These are phyloP conservation scores for Asbolus verrucosus DNA, from an alignment of 1,140 invertebrate species.

Conservation along the genomic window DNA sequence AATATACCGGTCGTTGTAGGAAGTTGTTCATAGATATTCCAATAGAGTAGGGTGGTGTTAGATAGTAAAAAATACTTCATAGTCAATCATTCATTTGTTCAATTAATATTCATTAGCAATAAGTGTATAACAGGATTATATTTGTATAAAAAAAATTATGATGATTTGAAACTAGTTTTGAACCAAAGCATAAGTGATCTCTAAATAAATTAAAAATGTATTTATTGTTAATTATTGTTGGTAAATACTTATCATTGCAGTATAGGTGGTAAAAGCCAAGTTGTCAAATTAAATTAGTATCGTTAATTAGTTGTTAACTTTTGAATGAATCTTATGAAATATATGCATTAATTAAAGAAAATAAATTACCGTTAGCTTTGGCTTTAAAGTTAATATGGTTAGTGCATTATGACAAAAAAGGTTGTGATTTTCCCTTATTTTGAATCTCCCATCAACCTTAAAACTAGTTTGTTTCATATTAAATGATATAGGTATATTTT, in stretches of 20 bases:
- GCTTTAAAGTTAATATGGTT: slow-evolving; percentile 46
- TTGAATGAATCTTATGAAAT: slow-evolving; percentile 48
- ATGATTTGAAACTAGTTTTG: slow-evolving; percentile 48
- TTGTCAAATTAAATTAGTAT: slow-evolving; percentile 44
- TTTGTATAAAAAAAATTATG: slow-evolving; percentile 43
- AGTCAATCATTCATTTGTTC: slow-evolving; percentile 52
- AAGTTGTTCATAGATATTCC: slow-evolving; percentile 28
- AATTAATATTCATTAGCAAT: slow-evolving; percentile 51
- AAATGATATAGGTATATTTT: slow-evolving; percentile 13
- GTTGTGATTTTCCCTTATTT: slow-evolving; percentile 41
- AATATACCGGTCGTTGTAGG: slow-evolving; percentile 29
- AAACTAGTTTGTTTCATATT: not conserved
- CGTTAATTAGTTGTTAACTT: slow-evolving; percentile 50
- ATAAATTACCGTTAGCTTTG: slow-evolving; percentile 43
- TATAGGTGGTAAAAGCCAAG: slow-evolving; percentile 27
- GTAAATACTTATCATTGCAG: slow-evolving; percentile 35
- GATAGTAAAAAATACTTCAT: slow-evolving; percentile 30
- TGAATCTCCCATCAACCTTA: slow-evolving; percentile 3
- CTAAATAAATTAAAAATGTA: slow-evolving; percentile 41
- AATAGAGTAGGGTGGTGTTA: slow-evolving; percentile 36
- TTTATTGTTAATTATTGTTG: slow-evolving; percentile 52
- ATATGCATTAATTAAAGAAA: slow-evolving; percentile 41
- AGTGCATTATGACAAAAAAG: slow-evolving; percentile 38
- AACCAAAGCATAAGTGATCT: slow-evolving; percentile 52
- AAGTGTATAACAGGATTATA: slow-evolving; percentile 50